phyloP scores from a whole-genome alignment of 1,140 invertebrate species.

The Metopolophium dirhodum region DNA sequence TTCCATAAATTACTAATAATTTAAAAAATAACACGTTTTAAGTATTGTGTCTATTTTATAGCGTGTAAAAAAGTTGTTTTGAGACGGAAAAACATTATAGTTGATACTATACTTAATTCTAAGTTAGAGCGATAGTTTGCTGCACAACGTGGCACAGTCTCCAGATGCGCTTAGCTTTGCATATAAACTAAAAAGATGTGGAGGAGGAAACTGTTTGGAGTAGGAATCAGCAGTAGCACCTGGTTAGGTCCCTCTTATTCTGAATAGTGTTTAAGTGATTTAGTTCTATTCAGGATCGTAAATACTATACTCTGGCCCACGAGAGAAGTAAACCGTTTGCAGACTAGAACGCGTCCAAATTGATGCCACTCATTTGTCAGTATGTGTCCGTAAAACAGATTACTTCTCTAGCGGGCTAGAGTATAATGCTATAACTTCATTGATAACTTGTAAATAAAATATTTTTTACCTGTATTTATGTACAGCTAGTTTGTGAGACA shows the following conservation, averaged over 20 bases:
- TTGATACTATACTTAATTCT: no score
- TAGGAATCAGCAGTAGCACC: no score
- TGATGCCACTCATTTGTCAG: background rate
- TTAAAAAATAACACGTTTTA: background rate
- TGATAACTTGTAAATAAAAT: background rate
- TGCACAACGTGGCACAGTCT: no score
- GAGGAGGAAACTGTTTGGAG: no score
- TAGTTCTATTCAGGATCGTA: background rate
- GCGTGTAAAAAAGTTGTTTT: no score
- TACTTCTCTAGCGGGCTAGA: background rate
- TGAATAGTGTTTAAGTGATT: background rate
- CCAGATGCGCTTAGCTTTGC: no score
- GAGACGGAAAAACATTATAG: no score
- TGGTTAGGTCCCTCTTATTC: no score
- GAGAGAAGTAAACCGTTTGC: background rate
- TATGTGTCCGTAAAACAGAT: background rate
- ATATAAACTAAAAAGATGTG: no score
- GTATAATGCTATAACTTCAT: background rate
- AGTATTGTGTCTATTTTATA: background rate
- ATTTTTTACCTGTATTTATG: conserved; percentile 72
- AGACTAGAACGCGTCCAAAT: background rate
- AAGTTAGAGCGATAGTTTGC: no score
- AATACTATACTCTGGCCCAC: background rate
- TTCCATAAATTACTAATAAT: background rate
- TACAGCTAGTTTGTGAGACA: conserved; percentile 76